Base-by-base conservation (phyloP, 1,140 invertebrate genomes). In the Drosophila miranda region DNA sequence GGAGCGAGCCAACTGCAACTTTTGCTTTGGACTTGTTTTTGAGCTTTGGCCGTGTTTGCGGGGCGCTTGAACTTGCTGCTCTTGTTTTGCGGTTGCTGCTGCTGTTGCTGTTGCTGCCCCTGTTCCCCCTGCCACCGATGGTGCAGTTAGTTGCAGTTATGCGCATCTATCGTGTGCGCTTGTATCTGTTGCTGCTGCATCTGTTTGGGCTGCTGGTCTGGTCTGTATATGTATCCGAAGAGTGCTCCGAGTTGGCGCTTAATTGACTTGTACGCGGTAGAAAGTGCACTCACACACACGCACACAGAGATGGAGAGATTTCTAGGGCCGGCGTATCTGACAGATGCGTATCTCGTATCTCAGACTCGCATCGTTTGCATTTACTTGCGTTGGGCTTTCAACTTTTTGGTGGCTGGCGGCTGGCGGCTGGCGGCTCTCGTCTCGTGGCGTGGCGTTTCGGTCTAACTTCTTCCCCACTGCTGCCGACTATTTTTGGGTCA, bases 101-200 rank as follows among this genome's bases (percentile, higher is more conserved):
- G 68, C 13, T 48, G 48, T 58, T 26, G 53, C 26, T 30, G 56
- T 30, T 68, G 68, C 11, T 46, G 68, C 13, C 44, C 38, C 62
- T 26, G 53, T 21, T 30, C 43, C 44, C 26, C 23, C 50, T 53
- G 38, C 42, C 28, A 14, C 48, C 41, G 57, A 28, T 52, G 67
- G 45, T 84, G 80, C 80, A 84, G 80, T 86, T 86, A 86, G 81
- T 86, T 86, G 81, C 81, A 86, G 81, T 86, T 86, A 86, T 86
- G 64, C 74, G 69, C 81, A 86, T 81, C 80, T 67, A 84, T 80
- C 75, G 74, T 59, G 51, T 51, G 68, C 26, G 9, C 58, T 14
- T 38, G 34, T 30, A 48, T 55, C 43, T 57, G 55, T 57, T 58
- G 46, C 26, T 34, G 13, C 56, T 50, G 21, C 11, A 66, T 45